Percentiles rank a stretch among this genome's conserved stretches.
Evolutionary conservation across 2,888 invertebrate species (phyloP).

Genomic region (Callimorpha dominula): DNA sequence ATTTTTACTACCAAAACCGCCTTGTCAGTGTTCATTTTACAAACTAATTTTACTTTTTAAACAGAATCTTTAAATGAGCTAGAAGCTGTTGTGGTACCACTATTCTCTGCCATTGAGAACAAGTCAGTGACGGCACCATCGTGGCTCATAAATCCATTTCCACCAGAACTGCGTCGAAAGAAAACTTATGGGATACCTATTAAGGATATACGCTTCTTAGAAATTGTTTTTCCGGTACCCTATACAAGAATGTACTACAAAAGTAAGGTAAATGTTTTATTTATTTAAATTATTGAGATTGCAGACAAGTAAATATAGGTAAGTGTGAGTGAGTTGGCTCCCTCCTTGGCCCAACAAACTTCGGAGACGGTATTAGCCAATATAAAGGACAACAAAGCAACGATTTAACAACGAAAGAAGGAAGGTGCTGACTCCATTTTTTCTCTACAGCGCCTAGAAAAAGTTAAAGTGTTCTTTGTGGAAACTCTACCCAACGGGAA

Average conservation of each 20-base stretch:
- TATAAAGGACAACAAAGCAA: no score
- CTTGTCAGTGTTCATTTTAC: not conserved
- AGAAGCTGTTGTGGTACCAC: conserved; percentile 2
- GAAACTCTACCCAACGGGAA: no score
- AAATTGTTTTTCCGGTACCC: conserved; percentile 96
- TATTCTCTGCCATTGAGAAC: conserved; percentile 5
- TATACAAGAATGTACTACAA: conserved; percentile 94
- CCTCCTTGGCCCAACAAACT: no score
- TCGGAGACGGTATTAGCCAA: no score
- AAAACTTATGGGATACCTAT: conserved; percentile 94
- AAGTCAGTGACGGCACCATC: conserved; percentile 67
- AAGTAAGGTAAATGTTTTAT: conserved; percentile 89
- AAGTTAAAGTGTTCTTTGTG: no score
- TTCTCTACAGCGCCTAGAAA: no score
- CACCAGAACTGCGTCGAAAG: conserved; percentile 90
- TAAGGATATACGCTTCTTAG: conserved; percentile 95
- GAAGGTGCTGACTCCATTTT: no score
- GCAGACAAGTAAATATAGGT: no score
- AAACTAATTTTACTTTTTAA: not conserved
- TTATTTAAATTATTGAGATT: not conserved
- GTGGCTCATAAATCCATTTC: conserved; percentile 95
- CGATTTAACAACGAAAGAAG: no score
- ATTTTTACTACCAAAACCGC: not conserved
- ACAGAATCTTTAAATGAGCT: conserved; percentile 10
- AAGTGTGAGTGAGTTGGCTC: no score